Evolutionary conservation across 2,113 vertebrate species (phyloP).

Genomic region (Hemichromis elongatus): DNA sequence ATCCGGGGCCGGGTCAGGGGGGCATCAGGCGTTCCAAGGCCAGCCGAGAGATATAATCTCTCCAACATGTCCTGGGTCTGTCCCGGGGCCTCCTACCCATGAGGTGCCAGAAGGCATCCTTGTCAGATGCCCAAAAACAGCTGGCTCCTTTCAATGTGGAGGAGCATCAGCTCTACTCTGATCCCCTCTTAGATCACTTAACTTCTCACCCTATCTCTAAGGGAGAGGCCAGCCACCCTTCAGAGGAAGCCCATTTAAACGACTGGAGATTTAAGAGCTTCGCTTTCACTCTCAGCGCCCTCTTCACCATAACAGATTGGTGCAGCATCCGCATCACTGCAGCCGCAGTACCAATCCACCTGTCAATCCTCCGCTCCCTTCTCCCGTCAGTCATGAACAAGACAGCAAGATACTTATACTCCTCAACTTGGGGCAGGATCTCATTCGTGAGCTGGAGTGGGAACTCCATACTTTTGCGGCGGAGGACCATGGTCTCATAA

Average conservation of each 20-base stretch:
- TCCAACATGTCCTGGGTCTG: not conserved
- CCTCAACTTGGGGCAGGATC: not conserved
- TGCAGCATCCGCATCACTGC: fast-evolving
- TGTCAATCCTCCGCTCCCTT: not conserved
- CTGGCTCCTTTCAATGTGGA: not conserved
- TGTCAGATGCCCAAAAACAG: not conserved
- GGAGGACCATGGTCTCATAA: not conserved
- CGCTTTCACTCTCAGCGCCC: not conserved
- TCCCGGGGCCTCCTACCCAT: not conserved
- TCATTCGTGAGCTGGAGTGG: not conserved
- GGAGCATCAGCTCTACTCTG: not conserved
- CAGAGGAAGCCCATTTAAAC: not conserved
- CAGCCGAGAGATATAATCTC: not conserved
- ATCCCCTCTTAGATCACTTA: fast-evolving
- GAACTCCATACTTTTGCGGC: not conserved
- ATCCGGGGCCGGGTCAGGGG: too few relatives aligned
- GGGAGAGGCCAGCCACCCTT: not conserved
- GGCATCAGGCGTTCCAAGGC: fast-evolving
- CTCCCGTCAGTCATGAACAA: not conserved
- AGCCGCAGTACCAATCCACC: not conserved
- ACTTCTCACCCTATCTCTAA: not conserved
- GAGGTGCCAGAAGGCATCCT: not conserved
- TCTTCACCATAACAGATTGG: not conserved
- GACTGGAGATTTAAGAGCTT: not conserved
- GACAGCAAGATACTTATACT: not conserved